phyloP scores from a whole-genome alignment of 2,113 vertebrate species.

The Nothoprocta perdicaria region DNA sequence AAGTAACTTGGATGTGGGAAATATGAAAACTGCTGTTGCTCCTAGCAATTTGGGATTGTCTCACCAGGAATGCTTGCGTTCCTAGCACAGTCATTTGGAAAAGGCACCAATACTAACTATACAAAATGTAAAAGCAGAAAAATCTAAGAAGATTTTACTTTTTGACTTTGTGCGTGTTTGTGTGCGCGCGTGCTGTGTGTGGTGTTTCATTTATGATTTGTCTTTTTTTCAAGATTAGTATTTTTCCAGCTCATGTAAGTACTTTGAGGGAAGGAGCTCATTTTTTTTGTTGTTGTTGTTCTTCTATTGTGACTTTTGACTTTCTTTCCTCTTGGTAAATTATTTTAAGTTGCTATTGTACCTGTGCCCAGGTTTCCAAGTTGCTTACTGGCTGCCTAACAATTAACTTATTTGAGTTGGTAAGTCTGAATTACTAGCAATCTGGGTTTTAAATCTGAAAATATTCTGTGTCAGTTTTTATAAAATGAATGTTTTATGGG shows the following conservation, averaged over 20 bases:
- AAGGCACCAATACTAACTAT: neutral
- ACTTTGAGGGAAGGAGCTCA: neutral
- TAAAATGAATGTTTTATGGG: neutral
- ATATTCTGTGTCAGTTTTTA: neutral
- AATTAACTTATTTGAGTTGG: neutral
- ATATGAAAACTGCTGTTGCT: neutral
- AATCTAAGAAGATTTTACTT: neutral
- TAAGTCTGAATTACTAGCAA: too few relatives aligned
- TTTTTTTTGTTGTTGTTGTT: neutral
- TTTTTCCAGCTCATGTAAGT: neutral
- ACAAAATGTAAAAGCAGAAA: neutral
- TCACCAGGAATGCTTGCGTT: neutral
- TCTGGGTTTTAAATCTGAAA: neutral
- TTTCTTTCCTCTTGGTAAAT: neutral
- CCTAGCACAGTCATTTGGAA: neutral
- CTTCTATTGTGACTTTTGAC: neutral
- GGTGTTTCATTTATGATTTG: too few relatives aligned
- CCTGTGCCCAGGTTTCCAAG: too few relatives aligned
- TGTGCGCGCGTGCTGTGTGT: neutral
- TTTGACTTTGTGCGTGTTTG: neutral
- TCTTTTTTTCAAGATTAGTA: neutral
- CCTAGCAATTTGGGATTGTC: neutral
- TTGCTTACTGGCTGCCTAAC: too few relatives aligned
- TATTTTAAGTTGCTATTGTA: neutral
- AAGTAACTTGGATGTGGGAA: conserved; percentile 1